phyloP scores from a whole-genome alignment of 2,797 vertebrate species.

The Momotus momota region DNA sequence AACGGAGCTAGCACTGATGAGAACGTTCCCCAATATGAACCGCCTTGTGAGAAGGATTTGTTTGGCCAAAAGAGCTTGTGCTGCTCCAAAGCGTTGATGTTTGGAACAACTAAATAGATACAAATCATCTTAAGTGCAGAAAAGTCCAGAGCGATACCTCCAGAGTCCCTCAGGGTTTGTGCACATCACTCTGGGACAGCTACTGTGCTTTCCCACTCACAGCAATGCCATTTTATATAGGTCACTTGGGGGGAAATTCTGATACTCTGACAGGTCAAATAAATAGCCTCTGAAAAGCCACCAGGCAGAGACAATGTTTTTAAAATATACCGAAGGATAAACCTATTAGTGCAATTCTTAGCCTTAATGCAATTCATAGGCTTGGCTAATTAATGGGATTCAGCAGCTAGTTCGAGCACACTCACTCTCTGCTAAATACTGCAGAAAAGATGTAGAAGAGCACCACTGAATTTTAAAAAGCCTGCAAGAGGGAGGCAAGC shows the following conservation, averaged over 20 bases:
- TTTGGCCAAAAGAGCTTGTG: not conserved
- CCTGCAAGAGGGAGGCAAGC: conserved; percentile 33
- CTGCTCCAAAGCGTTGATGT: not conserved
- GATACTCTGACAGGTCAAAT: not conserved
- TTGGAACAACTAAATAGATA: not conserved
- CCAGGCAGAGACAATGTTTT: not conserved
- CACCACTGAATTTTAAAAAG: conserved; percentile 33
- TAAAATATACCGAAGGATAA: not conserved
- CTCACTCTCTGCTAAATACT: not conserved
- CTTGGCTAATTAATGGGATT: not conserved
- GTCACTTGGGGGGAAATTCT: not conserved
- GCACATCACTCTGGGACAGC: not conserved
- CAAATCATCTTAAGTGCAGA: not conserved
- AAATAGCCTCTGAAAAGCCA: not conserved
- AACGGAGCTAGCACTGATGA: not conserved
- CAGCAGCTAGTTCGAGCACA: not conserved
- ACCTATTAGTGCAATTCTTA: not conserved
- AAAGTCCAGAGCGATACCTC: not conserved
- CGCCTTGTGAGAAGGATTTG: not conserved
- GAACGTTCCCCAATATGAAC: not conserved
- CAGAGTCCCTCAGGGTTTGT: not conserved
- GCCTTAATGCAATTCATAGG: not conserved
- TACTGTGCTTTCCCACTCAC: not conserved
- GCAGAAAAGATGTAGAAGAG: not conserved
- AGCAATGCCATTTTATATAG: not conserved